Evolutionary conservation across 1,140 invertebrate genomes (phyloP), one percentile per base, ranked within the genome.

Genomic region (Drosophila parabipectinata): DNA sequence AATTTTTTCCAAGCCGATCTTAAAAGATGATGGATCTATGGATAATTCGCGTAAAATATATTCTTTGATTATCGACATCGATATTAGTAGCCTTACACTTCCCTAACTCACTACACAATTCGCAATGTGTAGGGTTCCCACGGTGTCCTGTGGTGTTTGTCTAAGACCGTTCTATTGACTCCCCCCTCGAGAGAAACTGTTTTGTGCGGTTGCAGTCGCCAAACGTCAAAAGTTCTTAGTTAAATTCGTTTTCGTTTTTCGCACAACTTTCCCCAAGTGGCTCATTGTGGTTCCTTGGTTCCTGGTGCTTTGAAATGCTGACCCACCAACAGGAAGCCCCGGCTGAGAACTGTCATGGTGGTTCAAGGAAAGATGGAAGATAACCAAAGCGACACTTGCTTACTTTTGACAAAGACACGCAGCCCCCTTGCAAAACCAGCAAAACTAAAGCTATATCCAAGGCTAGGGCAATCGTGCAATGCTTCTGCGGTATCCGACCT

Each of bases 181-280:
- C 56, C 12, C 12, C 18, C 21, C 21, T 41, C 15, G 4, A 52
- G 54, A 44, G 37, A 69, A 56, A 74, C 72, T 74, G 71, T 74
- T 57, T 66, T 71, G 44, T 71, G 68, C 55, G 68, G 72, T 74
- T 64, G 47, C 54, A 58, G 72, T 57, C 78, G 64, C 60, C 82
- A 87, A 87, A 88, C 82, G 82, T 73, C 78, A 85, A 87, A 88
- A 85, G 82, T 85, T 87, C 82, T 85, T 82, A 82, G 82, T 81
- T 87, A 85, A 85, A 87, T 82, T 85, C 82, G 59, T 74, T 67
- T 63, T 66, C 62, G 37, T 66, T 75, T 56, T 57, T 52, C 66
- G 57, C 52, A 15, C 18, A 87, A 82, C 69, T 85, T 85, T 87
- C 68, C 82, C 81, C 78, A 87, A 85, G 82, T 85, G 82, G 82